Evolutionary conservation across 2,113 vertebrate genomes (phyloP).

Genomic region (Lepisosteus oculatus): DNA sequence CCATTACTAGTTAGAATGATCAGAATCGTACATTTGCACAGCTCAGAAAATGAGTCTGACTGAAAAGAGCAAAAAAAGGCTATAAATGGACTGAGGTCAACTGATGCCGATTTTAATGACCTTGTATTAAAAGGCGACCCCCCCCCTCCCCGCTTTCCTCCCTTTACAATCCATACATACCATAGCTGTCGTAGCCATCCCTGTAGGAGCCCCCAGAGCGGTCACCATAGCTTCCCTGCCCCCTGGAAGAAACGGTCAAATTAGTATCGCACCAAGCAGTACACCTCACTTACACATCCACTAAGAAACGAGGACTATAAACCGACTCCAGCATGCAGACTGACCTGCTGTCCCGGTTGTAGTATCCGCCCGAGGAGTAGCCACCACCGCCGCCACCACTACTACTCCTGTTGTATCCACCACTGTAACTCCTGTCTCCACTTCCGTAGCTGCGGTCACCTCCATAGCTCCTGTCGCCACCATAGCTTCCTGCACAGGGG

Average conservation of each 20-base stretch:
- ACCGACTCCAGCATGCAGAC: neutral
- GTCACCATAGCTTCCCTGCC: constrained; percentile 83
- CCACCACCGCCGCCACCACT: constrained; percentile 70
- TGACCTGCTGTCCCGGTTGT: constrained; percentile 56
- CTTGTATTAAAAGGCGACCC: neutral
- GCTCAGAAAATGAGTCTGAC: constrained; percentile 2
- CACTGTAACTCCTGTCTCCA: constrained; percentile 67
- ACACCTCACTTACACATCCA: neutral
- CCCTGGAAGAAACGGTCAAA: constrained; percentile 52
- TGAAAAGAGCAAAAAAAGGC: constrained; percentile 14
- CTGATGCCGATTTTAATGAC: neutral
- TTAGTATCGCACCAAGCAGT: neutral
- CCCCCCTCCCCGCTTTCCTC: too few relatives aligned
- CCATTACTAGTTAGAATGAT: neutral
- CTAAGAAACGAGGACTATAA: neutral
- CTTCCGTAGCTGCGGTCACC: constrained; percentile 67
- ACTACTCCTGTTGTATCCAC: constrained; percentile 55
- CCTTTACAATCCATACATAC: constrained; percentile 65
- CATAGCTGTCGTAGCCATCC: constrained; percentile 90
- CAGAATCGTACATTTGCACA: neutral
- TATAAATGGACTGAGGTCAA: neutral
- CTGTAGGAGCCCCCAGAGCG: constrained; percentile 83
- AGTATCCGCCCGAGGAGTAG: constrained; percentile 35
- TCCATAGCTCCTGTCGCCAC: constrained; percentile 44
- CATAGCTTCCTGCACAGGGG: constrained; percentile 11